These are phyloP conservation scores for Drosophila silvestris DNA, from an alignment of 2,888 invertebrate species.

Conservation along the genomic window DNA sequence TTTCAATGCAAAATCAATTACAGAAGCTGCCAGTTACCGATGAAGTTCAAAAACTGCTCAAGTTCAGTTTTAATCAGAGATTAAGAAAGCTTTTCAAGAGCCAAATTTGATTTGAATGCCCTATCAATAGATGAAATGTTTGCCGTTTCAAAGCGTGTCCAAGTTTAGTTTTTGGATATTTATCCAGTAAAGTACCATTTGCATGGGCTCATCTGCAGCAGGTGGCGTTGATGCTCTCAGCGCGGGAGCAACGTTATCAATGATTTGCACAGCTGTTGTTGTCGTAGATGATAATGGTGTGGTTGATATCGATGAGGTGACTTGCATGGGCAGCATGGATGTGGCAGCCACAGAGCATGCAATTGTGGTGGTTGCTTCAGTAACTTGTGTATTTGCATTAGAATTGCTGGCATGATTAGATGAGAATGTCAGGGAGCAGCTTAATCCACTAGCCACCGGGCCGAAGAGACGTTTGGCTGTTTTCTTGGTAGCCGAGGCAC, in stretches of 20 bases:
- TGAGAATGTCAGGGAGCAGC: constrained; percentile 34
- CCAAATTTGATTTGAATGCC: background rate
- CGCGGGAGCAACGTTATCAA: constrained; percentile 38
- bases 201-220: constrained; percentile 50
- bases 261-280: constrained; percentile 23
- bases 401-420: constrained; percentile 35
- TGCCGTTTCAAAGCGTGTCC: constrained; percentile 60
- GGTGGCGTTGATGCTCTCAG: constrained; percentile 29
- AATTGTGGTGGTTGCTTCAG: constrained; percentile 46
- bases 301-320: constrained; percentile 28
- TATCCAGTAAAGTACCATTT: constrained; percentile 64
- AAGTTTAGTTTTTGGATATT: constrained; percentile 4
- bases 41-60: background rate
- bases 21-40: constrained; percentile 13
- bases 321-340: constrained; percentile 41
- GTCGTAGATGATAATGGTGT: constrained; percentile 38
- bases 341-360: constrained; percentile 55
- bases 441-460: constrained; percentile 22
- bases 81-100: background rate
- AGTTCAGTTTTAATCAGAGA: background rate
- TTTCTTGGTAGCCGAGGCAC: constrained; percentile 53
- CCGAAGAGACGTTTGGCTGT: constrained; percentile 72
- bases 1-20: constrained; percentile 35
- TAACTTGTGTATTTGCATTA: constrained; percentile 17
- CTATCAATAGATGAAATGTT: constrained; percentile 13